Base-by-base conservation (phyloP, 2,113 vertebrate species). In the Eidolon helvum region DNA sequence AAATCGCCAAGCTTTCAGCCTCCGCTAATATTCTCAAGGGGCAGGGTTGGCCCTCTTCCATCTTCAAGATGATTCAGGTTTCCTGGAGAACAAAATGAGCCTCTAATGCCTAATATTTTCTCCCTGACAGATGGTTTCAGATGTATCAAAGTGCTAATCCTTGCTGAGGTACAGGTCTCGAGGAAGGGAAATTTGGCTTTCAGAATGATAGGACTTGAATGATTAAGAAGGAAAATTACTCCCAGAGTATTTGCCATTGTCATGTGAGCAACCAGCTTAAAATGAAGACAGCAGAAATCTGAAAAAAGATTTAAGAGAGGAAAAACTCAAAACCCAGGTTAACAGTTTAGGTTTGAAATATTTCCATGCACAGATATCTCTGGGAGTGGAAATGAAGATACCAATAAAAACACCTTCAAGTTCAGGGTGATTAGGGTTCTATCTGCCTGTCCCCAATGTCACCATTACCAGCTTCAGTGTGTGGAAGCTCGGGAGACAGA, bases 221-320 rank as follows among this genome's bases (percentile, higher is more conserved):
- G 97, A 97, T 97, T 94, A 97, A 97, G 96, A 88, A 96, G 74
- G 87, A 86, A 97, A 97, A 97, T 96, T n/a, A 97, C 96, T 98
- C 97, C 82, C 94, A 28, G 48, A 92, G 65, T 71, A 93, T 90
- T 90, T 45, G 33, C 91, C 95, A 96, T 18, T 92, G 94, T 87
- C 97, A 94, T 87, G 94, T 97, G 97, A 86, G 78, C 91, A 94
- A 78, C 92, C 8, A 35, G 88, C 48, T 95, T 82, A 82, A 96
- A 96, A 93, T 57, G 61, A 97, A 96, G 78, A 57, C 33, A 83
- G 91, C n/a, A 87, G 40, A 96, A 87, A 45, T 45, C 53, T n/a
- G 84, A 85, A 91, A 87, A 87, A 92, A 33, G 57, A 75, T 79
- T 45, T 65, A 74, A 40, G 57, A 80, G 40, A 88, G 68, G 57